These are phyloP conservation scores for Drosophila rubida DNA, from an alignment of 2,888 invertebrate species.

Conservation along the genomic window DNA sequence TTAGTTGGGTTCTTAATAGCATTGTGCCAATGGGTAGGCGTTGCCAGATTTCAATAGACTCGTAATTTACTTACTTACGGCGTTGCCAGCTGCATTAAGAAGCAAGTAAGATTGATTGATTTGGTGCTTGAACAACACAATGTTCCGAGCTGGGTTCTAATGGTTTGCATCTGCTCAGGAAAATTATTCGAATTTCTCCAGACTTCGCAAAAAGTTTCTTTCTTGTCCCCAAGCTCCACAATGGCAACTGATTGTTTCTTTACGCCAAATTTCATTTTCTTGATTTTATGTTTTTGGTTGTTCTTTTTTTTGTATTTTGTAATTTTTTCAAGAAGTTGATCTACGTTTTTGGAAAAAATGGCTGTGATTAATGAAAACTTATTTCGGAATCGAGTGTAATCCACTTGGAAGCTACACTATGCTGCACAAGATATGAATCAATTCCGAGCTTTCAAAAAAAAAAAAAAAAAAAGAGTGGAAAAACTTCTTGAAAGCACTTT, in stretches of 20 bases:
- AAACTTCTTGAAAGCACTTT: conserved; percentile 85
- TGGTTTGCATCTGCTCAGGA: neutral
- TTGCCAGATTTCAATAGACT: conserved; percentile 10
- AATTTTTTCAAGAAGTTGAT: conserved; percentile 93
- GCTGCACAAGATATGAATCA: conserved; percentile 54
- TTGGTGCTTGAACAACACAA: neutral
- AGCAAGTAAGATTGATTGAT: neutral
- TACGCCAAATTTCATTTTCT: conserved; percentile 4
- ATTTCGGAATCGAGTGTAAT: conserved; percentile 16
- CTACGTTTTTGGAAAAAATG: conserved; percentile 96
- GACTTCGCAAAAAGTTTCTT: neutral
- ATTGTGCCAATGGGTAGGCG: conserved; percentile 17
- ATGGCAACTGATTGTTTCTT: conserved; percentile 11
- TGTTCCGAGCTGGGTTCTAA: neutral
- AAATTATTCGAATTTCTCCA: neutral
- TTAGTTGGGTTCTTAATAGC: conserved; percentile 14
- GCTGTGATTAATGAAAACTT: conserved; percentile 85
- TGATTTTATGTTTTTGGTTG: conserved; percentile 8
- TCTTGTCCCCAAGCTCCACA: conserved; percentile 1
- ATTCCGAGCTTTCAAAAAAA: conserved; percentile 16
- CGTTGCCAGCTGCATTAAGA: conserved; percentile 6
- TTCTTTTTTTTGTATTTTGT: conserved; percentile 38
- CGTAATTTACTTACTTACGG: neutral
- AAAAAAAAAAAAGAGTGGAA: conserved; percentile 69
- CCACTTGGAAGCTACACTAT: conserved; percentile 34